Evolutionary conservation across 2,113 vertebrate genomes (phyloP).

Genomic region (Henicopernis longicauda): DNA sequence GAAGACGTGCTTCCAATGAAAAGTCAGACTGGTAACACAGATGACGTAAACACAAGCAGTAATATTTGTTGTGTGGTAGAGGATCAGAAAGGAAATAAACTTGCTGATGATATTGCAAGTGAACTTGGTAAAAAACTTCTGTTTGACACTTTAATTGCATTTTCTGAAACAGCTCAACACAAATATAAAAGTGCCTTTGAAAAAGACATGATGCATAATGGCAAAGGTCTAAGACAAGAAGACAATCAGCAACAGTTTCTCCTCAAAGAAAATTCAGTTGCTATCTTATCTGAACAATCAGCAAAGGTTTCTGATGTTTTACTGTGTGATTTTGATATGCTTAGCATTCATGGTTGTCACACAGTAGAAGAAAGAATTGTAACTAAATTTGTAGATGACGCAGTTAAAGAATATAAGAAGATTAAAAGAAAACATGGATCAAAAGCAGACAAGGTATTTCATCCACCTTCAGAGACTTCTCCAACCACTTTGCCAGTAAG

Average conservation of each 20-base stretch:
- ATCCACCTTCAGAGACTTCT: neutral
- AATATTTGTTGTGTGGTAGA: neutral
- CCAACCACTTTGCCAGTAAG: constrained; percentile 24
- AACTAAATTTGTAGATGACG: constrained; percentile 35
- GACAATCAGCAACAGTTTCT: neutral
- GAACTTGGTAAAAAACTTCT: constrained; percentile 41
- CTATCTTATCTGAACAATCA: neutral
- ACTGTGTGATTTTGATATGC: neutral
- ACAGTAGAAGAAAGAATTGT: constrained; percentile 21
- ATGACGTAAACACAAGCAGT: neutral
- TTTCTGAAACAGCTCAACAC: neutral
- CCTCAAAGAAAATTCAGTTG: neutral
- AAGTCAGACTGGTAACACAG: neutral
- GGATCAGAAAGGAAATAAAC: neutral
- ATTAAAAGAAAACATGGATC: constrained; percentile 36
- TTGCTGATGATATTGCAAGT: constrained; percentile 6
- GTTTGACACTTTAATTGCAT: constrained; percentile 16
- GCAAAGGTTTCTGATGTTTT: neutral
- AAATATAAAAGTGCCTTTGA: constrained; percentile 26
- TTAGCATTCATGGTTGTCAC: neutral
- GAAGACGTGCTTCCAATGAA: neutral
- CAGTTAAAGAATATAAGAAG: constrained; percentile 52
- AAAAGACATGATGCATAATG: neutral
- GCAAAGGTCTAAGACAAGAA: neutral
- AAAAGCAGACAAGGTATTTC: neutral